These are phyloP conservation scores for Notolepis coatsorum DNA, from an alignment of 2,797 vertebrate genomes.

Conservation along the genomic window DNA sequence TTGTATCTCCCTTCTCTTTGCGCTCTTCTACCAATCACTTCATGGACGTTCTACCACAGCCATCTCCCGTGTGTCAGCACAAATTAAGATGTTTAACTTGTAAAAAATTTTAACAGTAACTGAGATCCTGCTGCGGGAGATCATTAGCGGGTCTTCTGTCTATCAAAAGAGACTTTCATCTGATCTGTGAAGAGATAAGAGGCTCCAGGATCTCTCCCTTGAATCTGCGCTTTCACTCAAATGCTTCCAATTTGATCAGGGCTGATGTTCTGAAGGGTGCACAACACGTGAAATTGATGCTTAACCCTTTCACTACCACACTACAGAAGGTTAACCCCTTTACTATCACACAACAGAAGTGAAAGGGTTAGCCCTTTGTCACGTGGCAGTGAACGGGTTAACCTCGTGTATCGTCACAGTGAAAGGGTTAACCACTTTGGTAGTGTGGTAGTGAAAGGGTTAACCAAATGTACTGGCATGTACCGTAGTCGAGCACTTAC, in stretches of 20 bases:
- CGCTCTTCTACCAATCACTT: background rate
- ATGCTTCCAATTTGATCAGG: conserved; percentile 19
- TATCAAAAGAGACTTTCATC: conserved; percentile 9
- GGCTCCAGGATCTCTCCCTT: conserved; percentile 6
- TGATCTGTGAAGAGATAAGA: background rate
- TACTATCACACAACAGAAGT: too few species aligned
- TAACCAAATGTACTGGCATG: background rate
- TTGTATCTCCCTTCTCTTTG: background rate
- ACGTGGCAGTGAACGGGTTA: background rate
- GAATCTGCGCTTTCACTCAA: conserved; percentile 9
- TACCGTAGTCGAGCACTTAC: conserved; percentile 75
- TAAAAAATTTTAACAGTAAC: background rate
- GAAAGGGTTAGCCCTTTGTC: background rate
- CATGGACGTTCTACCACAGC: background rate
- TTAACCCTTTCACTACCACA: too few species aligned
- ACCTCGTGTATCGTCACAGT: background rate
- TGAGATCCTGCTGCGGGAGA: background rate
- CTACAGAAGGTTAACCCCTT: too few species aligned
- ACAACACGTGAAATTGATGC: too few species aligned
- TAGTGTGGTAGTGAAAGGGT: background rate
- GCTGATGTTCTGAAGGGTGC: conserved; percentile 18
- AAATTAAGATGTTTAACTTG: background rate
- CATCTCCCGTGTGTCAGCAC: background rate
- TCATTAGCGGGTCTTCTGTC: conserved; percentile 16
- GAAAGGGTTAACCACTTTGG: background rate